These are phyloP conservation scores for Beroe forskalii DNA, from an alignment of 37 sponge, comb jelly and placozoan genomes.

Conservation along the genomic window DNA sequence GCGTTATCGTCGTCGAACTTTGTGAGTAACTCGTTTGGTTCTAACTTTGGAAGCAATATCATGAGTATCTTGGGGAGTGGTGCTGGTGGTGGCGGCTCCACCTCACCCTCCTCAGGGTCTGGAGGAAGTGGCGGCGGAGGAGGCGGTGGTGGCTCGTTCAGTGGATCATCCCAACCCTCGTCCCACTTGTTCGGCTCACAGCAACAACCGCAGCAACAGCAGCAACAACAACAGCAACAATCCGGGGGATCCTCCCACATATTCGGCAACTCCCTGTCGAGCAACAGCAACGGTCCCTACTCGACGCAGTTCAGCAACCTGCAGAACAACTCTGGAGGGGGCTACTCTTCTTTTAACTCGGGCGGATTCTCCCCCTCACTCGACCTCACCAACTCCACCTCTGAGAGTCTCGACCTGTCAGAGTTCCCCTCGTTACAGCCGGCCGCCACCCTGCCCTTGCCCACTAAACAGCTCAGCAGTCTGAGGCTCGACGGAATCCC, in stretches of 20 bases:
- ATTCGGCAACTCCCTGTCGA: slow-evolving; percentile 6
- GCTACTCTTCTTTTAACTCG: slow-evolving; percentile 28
- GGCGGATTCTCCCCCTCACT: slow-evolving; percentile 27
- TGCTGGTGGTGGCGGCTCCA: neutral
- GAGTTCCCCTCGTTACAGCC: slow-evolving; percentile 53
- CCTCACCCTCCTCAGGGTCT: neutral
- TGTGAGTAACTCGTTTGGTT: neutral
- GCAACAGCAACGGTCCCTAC: slow-evolving; percentile 25
- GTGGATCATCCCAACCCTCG: neutral
- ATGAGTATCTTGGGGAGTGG: slow-evolving; percentile 4
- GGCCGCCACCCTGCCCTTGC: neutral
- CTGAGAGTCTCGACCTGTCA: slow-evolving; percentile 54
- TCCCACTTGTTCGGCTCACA: slow-evolving; percentile 8
- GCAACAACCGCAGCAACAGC: slow-evolving; percentile 23
- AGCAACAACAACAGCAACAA: neutral
- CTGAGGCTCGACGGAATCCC: slow-evolving; percentile 7
- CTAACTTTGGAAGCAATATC: neutral
- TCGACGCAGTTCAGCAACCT: slow-evolving; percentile 25
- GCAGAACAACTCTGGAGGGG: neutral
- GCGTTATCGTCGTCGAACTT: neutral
- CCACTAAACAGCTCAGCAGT: slow-evolving; percentile 32
- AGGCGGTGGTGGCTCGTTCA: neutral
- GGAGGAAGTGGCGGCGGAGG: neutral
- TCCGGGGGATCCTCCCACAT: neutral
- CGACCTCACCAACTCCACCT: neutral